A percentile compares a stretch with the other conserved stretches of the same genome.
Conservation (phyloP, 2,113 vertebrate species). For the Hiodon alosoides region DNA sequence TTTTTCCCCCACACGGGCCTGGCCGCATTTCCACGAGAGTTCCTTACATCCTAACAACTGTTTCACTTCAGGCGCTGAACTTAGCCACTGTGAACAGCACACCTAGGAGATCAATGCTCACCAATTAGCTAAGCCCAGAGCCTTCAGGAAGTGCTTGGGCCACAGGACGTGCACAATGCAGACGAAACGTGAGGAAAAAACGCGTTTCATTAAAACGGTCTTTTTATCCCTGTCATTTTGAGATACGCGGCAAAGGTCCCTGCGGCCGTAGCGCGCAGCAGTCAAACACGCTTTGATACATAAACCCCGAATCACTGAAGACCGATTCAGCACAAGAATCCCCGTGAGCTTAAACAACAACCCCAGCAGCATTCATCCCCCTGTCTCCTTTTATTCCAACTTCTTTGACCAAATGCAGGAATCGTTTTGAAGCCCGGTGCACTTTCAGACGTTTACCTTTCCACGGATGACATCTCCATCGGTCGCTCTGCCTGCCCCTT, state of each 20-base stretch:
- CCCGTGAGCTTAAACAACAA: too few species aligned
- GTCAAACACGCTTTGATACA: neutral
- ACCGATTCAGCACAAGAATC: neutral
- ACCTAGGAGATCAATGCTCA: slow-evolving; percentile 71
- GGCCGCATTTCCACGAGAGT: slow-evolving; percentile 31
- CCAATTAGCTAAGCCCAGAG: slow-evolving; percentile 78
- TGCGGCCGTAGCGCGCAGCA: neutral
- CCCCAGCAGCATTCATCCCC: too few species aligned
- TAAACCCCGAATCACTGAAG: neutral
- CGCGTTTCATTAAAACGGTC: neutral
- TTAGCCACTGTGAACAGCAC: slow-evolving; percentile 82
- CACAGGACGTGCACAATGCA: neutral
- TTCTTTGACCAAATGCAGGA: too few species aligned
- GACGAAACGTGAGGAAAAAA: neutral
- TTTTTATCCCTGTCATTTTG: neutral
- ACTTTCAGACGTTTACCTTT: too few species aligned
- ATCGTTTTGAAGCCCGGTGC: too few species aligned
- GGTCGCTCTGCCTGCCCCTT: too few species aligned
- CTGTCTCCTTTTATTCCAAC: too few species aligned
- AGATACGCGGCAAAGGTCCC: neutral
- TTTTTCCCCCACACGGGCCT: neutral
- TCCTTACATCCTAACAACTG: slow-evolving; percentile 48
- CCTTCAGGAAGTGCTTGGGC: slow-evolving; percentile 58
- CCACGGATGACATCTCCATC: too few species aligned
- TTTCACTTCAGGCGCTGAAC: slow-evolving; percentile 76